These are phyloP conservation scores for Mythimna loreyi DNA, from an alignment of 2,888 invertebrate genomes.

Conservation along the genomic window DNA sequence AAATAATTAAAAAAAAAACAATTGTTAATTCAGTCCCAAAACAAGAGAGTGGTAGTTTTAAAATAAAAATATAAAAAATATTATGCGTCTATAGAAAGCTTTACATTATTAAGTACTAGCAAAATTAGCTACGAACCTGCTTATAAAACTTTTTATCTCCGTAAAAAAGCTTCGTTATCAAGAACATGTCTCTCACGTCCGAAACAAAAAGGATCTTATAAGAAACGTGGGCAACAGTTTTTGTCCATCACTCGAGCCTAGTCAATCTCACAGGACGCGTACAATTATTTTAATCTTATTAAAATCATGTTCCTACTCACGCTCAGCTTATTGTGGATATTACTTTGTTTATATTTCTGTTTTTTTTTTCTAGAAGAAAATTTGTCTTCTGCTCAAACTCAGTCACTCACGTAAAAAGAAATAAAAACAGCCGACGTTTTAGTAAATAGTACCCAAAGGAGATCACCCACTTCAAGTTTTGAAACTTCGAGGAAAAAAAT, in stretches of 20 bases:
- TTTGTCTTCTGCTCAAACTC: conserved; percentile 26
- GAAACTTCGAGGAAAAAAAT: conserved; percentile 42
- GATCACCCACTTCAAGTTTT: conserved; percentile 39
- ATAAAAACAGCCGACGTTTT: conserved; percentile 44
- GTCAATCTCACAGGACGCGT: conserved; percentile 85
- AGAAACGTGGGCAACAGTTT: conserved; percentile 77
- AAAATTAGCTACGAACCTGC: background rate
- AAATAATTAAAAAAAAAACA: background rate
- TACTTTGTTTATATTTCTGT: conserved; percentile 16
- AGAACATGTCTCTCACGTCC: conserved; percentile 71
- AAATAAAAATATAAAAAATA: background rate
- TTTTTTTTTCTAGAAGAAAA: conserved; percentile 17
- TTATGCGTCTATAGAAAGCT: background rate
- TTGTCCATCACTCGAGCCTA: conserved; percentile 81
- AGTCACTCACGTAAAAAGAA: conserved; percentile 41
- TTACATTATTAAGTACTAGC: background rate
- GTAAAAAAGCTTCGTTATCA: conserved; percentile 60
- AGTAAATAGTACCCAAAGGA: conserved; percentile 51
- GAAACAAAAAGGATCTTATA: conserved; percentile 75
- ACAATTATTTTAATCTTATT: conserved; percentile 91
- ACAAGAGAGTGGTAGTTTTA: background rate
- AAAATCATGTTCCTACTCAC: conserved; percentile 80
- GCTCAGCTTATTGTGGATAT: conserved; percentile 72
- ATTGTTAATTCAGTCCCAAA: background rate
- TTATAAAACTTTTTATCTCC: background rate